Conservation (phyloP, 2,888 invertebrate species). For the Stenolophus ochropezus region DNA sequence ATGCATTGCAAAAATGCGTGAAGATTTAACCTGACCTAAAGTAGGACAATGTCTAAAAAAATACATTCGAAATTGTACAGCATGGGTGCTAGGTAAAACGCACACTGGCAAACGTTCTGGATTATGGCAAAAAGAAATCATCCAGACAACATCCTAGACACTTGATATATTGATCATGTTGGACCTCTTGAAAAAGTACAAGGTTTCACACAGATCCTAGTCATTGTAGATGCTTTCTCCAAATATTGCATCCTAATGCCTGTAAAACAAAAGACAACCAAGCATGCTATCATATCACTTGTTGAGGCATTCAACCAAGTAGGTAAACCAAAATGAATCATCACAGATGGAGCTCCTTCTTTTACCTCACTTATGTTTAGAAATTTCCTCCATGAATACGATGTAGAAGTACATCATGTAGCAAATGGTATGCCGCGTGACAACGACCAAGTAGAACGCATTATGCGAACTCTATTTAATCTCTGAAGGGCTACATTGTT, state of each 20-base stretch:
- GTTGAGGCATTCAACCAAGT: background rate
- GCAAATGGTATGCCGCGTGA: background rate
- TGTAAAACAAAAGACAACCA: conserved; percentile 4
- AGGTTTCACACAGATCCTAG: background rate
- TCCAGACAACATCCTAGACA: conserved; percentile 10
- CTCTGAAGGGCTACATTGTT: conserved; percentile 2
- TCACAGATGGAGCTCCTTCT: background rate
- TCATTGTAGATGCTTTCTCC: conserved; percentile 14
- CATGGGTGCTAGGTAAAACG: conserved; percentile 16
- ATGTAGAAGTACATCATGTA: background rate
- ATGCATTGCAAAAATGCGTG: conserved; percentile 61
- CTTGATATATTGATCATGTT: conserved; percentile 17
- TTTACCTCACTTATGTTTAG: background rate
- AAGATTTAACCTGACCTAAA: conserved; percentile 60
- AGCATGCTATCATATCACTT: background rate
- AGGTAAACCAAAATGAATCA: conserved; percentile 2
- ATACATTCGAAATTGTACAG: conserved; percentile 15
- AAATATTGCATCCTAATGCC: conserved; percentile 8
- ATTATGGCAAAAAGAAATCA: conserved; percentile 38
- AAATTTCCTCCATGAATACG: background rate
- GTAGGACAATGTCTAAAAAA: conserved; percentile 62
- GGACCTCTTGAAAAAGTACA: conserved; percentile 21
- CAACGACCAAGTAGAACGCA: background rate
- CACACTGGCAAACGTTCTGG: conserved; percentile 24
- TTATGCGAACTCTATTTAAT: background rate